A percentile compares a stretch with the other conserved stretches of the same genome.
These are phyloP conservation scores for Ethmia dodecea DNA, from an alignment of 2,888 invertebrate genomes.

Conservation along the genomic window DNA sequence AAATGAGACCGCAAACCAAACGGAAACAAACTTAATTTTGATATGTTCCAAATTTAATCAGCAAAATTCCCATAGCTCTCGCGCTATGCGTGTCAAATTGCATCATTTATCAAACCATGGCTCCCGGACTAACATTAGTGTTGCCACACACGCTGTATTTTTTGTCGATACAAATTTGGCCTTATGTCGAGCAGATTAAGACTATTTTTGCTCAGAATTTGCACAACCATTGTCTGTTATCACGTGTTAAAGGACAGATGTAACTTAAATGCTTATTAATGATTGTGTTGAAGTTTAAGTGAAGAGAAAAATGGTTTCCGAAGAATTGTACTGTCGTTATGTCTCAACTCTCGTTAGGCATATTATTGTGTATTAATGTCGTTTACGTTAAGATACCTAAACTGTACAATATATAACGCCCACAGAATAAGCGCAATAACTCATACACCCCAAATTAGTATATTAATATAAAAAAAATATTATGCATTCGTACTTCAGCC, in stretches of 20 bases:
- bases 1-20: slow-evolving; percentile 15
- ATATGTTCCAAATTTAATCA: slow-evolving; percentile 36
- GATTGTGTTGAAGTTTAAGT: slow-evolving; percentile 41
- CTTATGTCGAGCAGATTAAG: slow-evolving; percentile 2
- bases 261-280: slow-evolving; percentile 55
- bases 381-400: not conserved
- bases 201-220: slow-evolving; percentile 15
- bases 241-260: slow-evolving; percentile 48
- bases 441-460: no score
- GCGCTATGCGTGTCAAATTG: slow-evolving; percentile 35
- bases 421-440: no score
- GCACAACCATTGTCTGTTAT: slow-evolving; percentile 37
- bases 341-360: not conserved
- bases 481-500: no score
- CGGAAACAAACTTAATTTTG: slow-evolving; percentile 21
- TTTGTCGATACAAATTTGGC: not conserved
- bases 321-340: slow-evolving; percentile 24
- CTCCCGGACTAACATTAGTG: slow-evolving; percentile 30
- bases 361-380: no score
- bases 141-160: slow-evolving; percentile 30
- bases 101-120: slow-evolving; percentile 41
- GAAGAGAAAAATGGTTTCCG: slow-evolving; percentile 32
- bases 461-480: no score
- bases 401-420: no score
- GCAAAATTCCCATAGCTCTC: slow-evolving; percentile 38